Percentiles rank a stretch among this genome's conserved stretches.
These are phyloP conservation scores for Cyphomyrmex costatus DNA, from an alignment of 1,140 invertebrate species.

Conservation along the genomic window DNA sequence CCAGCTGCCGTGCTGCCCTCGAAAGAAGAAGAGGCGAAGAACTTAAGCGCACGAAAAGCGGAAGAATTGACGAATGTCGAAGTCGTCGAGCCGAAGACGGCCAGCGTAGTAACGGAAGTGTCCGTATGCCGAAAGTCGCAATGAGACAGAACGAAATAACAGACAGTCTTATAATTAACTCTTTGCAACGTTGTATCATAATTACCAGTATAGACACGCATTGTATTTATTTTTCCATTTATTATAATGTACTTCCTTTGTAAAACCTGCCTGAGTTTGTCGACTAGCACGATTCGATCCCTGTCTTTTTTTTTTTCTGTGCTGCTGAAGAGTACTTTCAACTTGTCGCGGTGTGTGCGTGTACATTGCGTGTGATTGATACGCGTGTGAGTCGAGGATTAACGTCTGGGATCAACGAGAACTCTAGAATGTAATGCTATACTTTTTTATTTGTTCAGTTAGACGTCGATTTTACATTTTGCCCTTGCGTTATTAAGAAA, in stretches of 20 bases:
- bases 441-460: slow-evolving; percentile 57
- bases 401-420: slow-evolving; percentile 16
- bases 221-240: slow-evolving; percentile 85
- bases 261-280: slow-evolving; percentile 70
- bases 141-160: slow-evolving; percentile 65
- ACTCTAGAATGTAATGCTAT: slow-evolving; percentile 25
- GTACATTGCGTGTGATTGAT: slow-evolving; percentile 46
- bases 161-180: slow-evolving; percentile 63
- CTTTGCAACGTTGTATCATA: slow-evolving; percentile 83
- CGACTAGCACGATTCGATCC: slow-evolving; percentile 12
- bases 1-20: slow-evolving; percentile 54
- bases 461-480: slow-evolving; percentile 54
- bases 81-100: slow-evolving; percentile 20
- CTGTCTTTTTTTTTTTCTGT: slow-evolving; percentile 1
- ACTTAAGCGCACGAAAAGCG: slow-evolving; percentile 70
- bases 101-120: slow-evolving; percentile 55
- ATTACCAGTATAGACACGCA: slow-evolving; percentile 82
- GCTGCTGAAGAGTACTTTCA: slow-evolving; percentile 27
- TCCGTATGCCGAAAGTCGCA: slow-evolving; percentile 72
- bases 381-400: slow-evolving; percentile 13
- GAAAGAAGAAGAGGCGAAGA: slow-evolving; percentile 74
- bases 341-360: slow-evolving; percentile 36
- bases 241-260: slow-evolving; percentile 81
- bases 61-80: slow-evolving; percentile 56
- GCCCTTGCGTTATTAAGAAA: slow-evolving; percentile 7